phyloP scores from a whole-genome alignment of 1,140 invertebrate species.

The Agraylea sexmaculata region DNA sequence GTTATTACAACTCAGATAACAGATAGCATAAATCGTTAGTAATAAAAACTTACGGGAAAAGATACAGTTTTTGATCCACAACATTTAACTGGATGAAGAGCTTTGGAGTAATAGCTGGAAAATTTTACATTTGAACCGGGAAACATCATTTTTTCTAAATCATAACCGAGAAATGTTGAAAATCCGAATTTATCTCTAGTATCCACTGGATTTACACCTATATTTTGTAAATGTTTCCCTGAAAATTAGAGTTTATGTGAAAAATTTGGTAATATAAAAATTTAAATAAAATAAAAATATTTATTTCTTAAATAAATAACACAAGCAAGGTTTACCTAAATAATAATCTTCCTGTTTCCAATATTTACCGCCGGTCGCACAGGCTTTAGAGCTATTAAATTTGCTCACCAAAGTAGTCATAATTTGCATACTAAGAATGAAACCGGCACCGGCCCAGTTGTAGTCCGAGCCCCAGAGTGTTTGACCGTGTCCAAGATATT shows the following conservation, averaged over 20 bases:
- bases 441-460: constrained; percentile 40
- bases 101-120: constrained; percentile 35
- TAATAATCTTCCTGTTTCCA: constrained; percentile 47
- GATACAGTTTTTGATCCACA: constrained; percentile 35
- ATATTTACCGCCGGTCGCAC: constrained; percentile 34
- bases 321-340: constrained; percentile 29
- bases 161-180: constrained; percentile 40
- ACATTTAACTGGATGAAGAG: constrained; percentile 34
- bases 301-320: constrained; percentile 7
- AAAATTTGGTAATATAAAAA: constrained; percentile 1
- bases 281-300: constrained; percentile 1
- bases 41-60: constrained; percentile 25
- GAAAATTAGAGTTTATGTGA: constrained; percentile 8
- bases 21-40: background rate
- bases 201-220: constrained; percentile 36
- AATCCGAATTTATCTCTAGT: constrained; percentile 34
- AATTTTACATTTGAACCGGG: constrained; percentile 30
- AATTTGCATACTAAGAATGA: constrained; percentile 36
- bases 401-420: constrained; percentile 27
- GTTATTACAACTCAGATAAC: too few relatives aligned
- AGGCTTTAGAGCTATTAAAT: constrained; percentile 33
- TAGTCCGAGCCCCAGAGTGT: constrained; percentile 38
- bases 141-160: constrained; percentile 35
- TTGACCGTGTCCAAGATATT: constrained; percentile 41
- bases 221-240: constrained; percentile 36